phyloP scores from a whole-genome alignment of 2,797 vertebrate species.

The Remorina albescens region DNA sequence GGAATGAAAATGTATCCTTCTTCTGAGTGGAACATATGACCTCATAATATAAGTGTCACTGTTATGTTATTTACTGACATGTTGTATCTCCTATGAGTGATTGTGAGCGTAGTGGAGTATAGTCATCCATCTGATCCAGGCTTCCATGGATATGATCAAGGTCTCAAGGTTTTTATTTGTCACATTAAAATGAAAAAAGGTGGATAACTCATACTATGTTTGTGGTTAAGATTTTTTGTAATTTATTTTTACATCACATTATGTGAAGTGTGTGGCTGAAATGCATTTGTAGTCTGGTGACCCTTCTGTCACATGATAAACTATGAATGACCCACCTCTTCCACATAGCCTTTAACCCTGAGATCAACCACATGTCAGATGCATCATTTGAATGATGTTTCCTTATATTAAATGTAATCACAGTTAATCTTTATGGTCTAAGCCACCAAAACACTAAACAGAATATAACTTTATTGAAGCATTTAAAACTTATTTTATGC shows the following conservation, averaged over 20 bases:
- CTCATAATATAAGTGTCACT: constrained; percentile 10
- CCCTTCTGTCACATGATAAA: constrained; percentile 21
- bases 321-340: constrained; percentile 3
- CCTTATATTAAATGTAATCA: no score
- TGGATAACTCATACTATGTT: no score
- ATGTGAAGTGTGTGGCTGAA: background rate
- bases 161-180: background rate
- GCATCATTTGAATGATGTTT: no score
- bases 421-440: no score
- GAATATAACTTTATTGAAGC: no score
- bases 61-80: constrained; percentile 30
- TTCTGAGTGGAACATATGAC: constrained; percentile 20
- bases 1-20: constrained; percentile 35
- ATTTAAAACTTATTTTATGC: no score
- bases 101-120: constrained; percentile 6
- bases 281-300: constrained; percentile 1
- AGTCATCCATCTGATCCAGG: constrained; percentile 5
- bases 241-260: background rate
- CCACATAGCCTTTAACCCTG: background rate
- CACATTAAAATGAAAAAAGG: background rate
- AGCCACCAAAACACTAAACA: no score
- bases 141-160: background rate
- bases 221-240: no score
- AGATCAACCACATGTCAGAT: constrained; percentile 25
- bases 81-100: background rate